Conservation (phyloP, 2,113 vertebrate species). For the Heloderma charlesbogerti region DNA sequence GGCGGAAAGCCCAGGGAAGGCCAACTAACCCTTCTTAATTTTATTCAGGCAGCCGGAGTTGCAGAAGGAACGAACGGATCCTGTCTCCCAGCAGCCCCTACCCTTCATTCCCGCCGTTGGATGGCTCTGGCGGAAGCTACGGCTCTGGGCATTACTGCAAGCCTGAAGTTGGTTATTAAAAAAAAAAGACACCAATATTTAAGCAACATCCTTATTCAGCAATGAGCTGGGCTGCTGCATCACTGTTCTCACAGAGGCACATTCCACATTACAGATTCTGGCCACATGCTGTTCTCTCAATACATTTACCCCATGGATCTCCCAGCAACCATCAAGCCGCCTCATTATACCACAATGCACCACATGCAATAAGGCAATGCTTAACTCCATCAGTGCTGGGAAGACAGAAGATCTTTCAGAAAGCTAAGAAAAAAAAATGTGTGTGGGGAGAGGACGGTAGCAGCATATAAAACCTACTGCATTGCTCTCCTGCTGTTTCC, state of each 20-base stretch:
- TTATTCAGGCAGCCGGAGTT: conserved; percentile 92
- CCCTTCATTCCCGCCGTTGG: conserved; percentile 90
- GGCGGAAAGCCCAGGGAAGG: conserved; percentile 46
- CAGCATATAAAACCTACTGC: accelerated
- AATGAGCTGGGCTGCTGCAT: conserved; percentile 29
- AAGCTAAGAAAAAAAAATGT: accelerated
- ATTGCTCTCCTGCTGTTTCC: accelerated
- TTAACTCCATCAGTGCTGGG: conserved; percentile 78
- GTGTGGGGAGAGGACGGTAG: accelerated
- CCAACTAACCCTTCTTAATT: conserved; percentile 91
- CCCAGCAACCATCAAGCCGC: conserved; percentile 71
- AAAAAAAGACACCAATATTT: not conserved
- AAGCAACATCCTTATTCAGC: conserved; percentile 67
- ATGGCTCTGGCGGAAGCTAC: conserved; percentile 62
- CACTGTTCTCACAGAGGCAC: conserved; percentile 46
- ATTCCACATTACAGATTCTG: conserved; percentile 65
- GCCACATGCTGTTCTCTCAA: conserved; percentile 75
- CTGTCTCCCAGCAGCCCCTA: conserved; percentile 92
- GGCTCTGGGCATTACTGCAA: conserved; percentile 73
- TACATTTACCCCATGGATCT: conserved; percentile 72
- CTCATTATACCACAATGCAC: conserved; percentile 81
- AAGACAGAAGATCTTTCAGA: accelerated
- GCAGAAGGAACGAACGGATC: conserved; percentile 90
- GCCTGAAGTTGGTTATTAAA: conserved; percentile 16
- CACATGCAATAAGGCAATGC: conserved; percentile 58